Evolutionary conservation across 2,888 invertebrate genomes (phyloP).

Genomic region (Seladonia tumulorum): DNA sequence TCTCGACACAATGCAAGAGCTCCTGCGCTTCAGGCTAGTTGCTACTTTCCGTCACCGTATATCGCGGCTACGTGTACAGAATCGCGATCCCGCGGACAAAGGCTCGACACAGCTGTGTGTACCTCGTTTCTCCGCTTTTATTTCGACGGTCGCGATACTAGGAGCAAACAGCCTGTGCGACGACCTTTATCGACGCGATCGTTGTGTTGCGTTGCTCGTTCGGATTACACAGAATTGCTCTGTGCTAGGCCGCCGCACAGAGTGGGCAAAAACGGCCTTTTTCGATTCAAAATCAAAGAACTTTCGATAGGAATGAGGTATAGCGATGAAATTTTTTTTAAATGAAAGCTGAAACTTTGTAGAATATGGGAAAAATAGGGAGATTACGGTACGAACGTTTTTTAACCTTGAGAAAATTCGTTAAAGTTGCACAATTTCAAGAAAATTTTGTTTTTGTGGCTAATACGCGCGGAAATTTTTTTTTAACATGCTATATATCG

Average conservation of each 20-base stretch:
- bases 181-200: constrained; percentile 30
- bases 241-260: neutral
- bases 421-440: too few species aligned
- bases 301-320: too few species aligned
- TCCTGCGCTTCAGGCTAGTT: neutral
- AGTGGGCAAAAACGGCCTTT: too few species aligned
- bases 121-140: constrained; percentile 60
- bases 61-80: constrained; percentile 68
- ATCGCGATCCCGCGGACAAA: constrained; percentile 70
- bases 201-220: neutral
- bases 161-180: constrained; percentile 19
- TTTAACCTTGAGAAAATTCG: too few species aligned
- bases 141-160: constrained; percentile 61
- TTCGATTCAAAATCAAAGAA: too few species aligned
- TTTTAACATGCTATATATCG: too few species aligned
- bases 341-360: too few species aligned
- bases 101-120: constrained; percentile 32
- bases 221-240: constrained; percentile 4
- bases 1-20: constrained; percentile 63
- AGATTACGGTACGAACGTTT: too few species aligned
- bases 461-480: too few species aligned
- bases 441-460: too few species aligned
- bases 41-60: constrained; percentile 55
- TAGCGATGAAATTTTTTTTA: too few species aligned
- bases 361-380: too few species aligned